Conservation (phyloP, 2,888 invertebrate genomes). For the Norana najaformis region DNA sequence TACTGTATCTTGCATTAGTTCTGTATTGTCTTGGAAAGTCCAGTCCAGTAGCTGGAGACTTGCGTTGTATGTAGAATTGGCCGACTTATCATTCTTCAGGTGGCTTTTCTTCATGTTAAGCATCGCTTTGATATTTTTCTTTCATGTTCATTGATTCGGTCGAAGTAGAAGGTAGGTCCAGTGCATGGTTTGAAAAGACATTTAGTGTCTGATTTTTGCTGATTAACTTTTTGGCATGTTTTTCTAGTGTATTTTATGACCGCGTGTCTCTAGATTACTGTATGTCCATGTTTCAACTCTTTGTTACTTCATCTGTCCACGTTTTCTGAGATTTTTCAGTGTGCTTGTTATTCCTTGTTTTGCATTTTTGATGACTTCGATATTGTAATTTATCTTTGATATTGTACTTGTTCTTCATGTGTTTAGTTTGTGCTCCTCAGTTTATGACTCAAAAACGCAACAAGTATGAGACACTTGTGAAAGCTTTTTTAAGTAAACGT, state of each 20-base stretch:
- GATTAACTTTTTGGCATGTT: background rate
- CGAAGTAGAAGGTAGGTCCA: slow-evolving; percentile 10
- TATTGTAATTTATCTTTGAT: no score
- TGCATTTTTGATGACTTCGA: background rate
- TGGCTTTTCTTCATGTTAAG: background rate
- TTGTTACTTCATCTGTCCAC: background rate
- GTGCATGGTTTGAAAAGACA: background rate
- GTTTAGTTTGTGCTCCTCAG: background rate
- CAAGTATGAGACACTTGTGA: background rate
- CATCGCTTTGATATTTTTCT: background rate
- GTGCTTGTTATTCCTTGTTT: background rate
- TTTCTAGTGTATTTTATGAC: no score
- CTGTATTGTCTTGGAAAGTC: background rate
- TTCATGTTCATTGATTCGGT: background rate
- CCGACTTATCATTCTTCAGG: background rate
- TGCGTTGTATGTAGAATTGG: background rate
- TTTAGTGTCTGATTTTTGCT: background rate
- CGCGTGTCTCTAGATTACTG: background rate
- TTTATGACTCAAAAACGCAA: background rate
- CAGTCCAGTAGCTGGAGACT: background rate
- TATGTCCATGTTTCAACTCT: background rate
- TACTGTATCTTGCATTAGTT: background rate
- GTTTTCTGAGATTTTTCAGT: background rate
- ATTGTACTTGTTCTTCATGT: background rate
- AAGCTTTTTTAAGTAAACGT: slow-evolving; percentile 13